These are phyloP conservation scores for Aegithalos caudatus DNA, from an alignment of 2,113 vertebrate genomes.

Conservation along the genomic window DNA sequence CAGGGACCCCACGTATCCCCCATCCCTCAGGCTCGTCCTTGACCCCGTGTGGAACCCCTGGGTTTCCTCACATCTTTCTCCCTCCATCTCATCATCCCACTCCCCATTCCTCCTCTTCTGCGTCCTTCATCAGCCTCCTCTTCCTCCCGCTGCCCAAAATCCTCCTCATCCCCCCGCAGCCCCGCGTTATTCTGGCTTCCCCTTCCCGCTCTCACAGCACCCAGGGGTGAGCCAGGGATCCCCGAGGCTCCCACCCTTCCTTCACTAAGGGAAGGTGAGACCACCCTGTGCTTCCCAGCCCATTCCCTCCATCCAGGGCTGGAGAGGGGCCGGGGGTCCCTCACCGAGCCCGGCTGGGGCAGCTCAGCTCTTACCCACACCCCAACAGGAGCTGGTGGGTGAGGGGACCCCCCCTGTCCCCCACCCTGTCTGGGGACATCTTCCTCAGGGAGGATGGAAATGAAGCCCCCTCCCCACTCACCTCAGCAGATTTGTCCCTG, in stretches of 20 bases:
- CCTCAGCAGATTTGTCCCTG: neutral
- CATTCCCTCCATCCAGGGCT: rapidly evolving
- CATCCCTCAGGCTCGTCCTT: rapidly evolving
- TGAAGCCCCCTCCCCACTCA: neutral
- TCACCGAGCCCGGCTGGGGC: rapidly evolving
- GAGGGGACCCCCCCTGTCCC: neutral
- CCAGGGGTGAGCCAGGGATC: rapidly evolving
- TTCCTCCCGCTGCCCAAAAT: neutral
- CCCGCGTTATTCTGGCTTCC: neutral
- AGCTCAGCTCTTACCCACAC: rapidly evolving
- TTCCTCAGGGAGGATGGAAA: neutral
- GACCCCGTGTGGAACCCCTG: rapidly evolving
- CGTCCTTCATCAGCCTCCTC: rapidly evolving
- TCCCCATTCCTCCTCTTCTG: neutral
- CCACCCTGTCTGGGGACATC: neutral
- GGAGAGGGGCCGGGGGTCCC: rapidly evolving
- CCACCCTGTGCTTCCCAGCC: neutral
- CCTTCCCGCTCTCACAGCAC: neutral
- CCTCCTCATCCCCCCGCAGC: neutral
- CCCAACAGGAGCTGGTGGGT: neutral
- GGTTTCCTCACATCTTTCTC: neutral
- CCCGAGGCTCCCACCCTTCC: neutral
- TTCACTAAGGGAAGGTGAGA: neutral
- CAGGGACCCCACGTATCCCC: neutral
- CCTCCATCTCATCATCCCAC: neutral